phyloP scores from a whole-genome alignment of 2,888 invertebrate genomes.

The Cactoblastis cactorum region DNA sequence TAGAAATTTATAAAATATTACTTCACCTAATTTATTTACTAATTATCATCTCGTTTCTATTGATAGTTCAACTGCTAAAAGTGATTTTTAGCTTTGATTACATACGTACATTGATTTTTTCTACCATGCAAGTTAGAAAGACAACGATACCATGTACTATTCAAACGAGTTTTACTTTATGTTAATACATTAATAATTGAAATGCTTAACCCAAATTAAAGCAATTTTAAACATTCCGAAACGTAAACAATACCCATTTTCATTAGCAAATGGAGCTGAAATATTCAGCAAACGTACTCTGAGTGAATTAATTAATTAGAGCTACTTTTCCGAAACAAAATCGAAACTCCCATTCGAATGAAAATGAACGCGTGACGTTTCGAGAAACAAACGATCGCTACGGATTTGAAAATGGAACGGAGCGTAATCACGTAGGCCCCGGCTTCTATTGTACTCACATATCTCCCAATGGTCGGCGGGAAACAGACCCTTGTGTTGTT shows the following conservation, averaged over 20 bases:
- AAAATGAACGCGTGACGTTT: constrained; percentile 30
- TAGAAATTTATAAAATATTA: background rate
- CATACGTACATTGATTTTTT: no score
- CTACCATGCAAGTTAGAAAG: no score
- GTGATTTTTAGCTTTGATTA: no score
- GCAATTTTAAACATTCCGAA: background rate
- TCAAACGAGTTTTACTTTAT: no score
- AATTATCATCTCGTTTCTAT: no score
- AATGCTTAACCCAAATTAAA: background rate
- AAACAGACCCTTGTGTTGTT: constrained; percentile 27
- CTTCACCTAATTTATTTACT: background rate
- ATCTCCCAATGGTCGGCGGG: constrained; percentile 37
- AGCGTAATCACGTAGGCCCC: constrained; percentile 51
- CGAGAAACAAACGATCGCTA: constrained; percentile 34
- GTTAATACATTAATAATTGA: background rate
- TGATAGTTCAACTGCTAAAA: no score
- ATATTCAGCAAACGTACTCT: constrained; percentile 1
- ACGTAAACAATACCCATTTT: background rate
- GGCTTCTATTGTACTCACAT: constrained; percentile 50
- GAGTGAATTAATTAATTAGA: constrained; percentile 12
- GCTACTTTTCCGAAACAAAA: constrained; percentile 8
- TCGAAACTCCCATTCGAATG: constrained; percentile 22
- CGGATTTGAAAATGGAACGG: constrained; percentile 54
- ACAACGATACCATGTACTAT: no score
- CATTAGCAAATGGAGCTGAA: background rate